Base-by-base conservation (phyloP, 2,888 invertebrate genomes). In the Sialis lutaria region DNA sequence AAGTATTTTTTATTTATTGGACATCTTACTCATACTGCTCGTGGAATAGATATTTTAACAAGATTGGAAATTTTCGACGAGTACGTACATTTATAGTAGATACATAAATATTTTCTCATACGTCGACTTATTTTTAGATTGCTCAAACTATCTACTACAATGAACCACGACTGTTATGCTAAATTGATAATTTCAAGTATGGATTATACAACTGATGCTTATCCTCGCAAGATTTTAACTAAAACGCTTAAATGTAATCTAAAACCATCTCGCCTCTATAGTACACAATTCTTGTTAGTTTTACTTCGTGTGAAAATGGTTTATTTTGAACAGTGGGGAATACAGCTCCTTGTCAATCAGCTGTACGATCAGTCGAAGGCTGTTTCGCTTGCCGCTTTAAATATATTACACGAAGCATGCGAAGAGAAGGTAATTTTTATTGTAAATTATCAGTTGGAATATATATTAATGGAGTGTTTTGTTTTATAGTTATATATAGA, bases 1-100 rank as follows among this genome's bases (percentile, higher is more conserved):
- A 85, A 86, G 70, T 96, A 95, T 70, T 96, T 96, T 65, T 73
- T 96, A 41, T 87, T 92, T 61, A 78, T 95, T 51, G 95, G 95
- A 1, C 82, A 89, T 54, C 73, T 95, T 57, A 82, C 83, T 55
- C 80, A 83, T 52, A 74, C 76, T 6, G 73, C 74, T 46, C 69
- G 72, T 42, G 87, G 87, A 2, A 66, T 81, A 40, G 72, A 70
- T 53, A 72, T 84, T 46, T 73, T 95, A 43, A 82, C 84, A 52
- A 78, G 76, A 56, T 75, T 82, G 42, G 77, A 77, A 44, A 73
- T 88, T 52, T 84, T 82, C 63, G 78, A 82, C 58, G 76, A 79
- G 85, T 86, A 65, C 71, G 68, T 64, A 9, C 22, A 45, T 12
- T n/a, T n/a, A 6, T 13, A 35, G 13, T 13, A 22, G 13, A 47